These are phyloP conservation scores for Centruroides sculpturatus DNA, from an alignment of 1,140 invertebrate species.

Conservation along the genomic window DNA sequence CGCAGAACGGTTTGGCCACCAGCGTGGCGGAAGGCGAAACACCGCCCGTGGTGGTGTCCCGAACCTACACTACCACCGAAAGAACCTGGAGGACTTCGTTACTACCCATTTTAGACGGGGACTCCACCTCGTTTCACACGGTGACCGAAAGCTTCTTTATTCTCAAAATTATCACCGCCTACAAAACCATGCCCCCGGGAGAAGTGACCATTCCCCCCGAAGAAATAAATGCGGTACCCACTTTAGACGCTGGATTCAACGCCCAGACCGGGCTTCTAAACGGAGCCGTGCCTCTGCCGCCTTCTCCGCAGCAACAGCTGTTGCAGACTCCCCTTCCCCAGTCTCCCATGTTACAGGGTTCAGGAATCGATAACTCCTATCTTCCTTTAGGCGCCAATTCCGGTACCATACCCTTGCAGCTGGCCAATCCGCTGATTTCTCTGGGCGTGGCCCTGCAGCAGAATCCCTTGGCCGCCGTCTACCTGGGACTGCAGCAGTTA, in stretches of 20 bases:
- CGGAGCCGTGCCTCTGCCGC: conserved; percentile 4
- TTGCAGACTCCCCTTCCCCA: conserved; percentile 7
- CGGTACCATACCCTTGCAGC: conserved; percentile 10
- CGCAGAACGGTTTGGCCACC: conserved; percentile 12
- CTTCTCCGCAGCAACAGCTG: conserved; percentile 3
- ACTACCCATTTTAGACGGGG: conserved; percentile 19
- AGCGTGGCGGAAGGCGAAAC: conserved; percentile 6
- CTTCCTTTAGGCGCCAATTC: conserved; percentile 27
- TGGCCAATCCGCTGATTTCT: conserved; percentile 19
- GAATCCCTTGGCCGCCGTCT: conserved; percentile 21
- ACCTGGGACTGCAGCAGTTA: conserved; percentile 20
- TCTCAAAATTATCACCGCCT: conserved; percentile 22
- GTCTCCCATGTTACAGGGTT: conserved; percentile 11
- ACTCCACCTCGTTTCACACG: conserved; percentile 19
- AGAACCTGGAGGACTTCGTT: conserved; percentile 19
- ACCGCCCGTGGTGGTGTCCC: conserved; percentile 19
- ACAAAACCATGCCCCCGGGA: conserved; percentile 19
- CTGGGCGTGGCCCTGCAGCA: conserved; percentile 21
- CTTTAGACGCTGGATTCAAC: conserved; percentile 7
- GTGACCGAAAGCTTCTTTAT: conserved; percentile 23
- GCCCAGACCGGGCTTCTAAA: neutral
- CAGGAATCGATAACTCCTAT: conserved; percentile 24
- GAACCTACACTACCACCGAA: conserved; percentile 22
- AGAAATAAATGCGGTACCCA: neutral
- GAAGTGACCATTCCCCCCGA: conserved; percentile 18